These are phyloP conservation scores for Pelecanoides urinatrix DNA, from an alignment of 2,113 vertebrate genomes.

Conservation along the genomic window DNA sequence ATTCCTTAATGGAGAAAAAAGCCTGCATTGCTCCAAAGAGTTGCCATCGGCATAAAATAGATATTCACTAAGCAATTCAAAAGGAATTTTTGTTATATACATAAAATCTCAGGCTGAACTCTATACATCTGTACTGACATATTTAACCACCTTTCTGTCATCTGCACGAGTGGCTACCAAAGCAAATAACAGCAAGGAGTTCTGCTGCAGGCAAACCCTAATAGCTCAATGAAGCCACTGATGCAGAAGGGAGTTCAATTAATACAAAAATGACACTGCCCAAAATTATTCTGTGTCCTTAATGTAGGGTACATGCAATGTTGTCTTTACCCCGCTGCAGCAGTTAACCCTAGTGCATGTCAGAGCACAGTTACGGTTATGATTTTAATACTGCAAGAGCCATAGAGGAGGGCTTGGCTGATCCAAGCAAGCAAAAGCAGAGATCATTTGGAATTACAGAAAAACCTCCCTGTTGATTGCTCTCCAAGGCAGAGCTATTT, in stretches of 20 bases:
- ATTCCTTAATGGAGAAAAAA: not conserved
- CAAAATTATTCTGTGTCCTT: not conserved
- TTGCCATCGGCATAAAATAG: not conserved
- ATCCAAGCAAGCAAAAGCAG: not conserved
- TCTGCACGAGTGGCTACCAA: constrained; percentile 25
- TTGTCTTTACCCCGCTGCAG: not conserved
- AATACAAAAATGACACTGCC: constrained; percentile 37
- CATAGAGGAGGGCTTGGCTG: not conserved
- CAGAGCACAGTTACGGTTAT: not conserved
- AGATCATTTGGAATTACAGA: not conserved
- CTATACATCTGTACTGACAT: not conserved
- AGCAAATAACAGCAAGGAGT: constrained; percentile 11
- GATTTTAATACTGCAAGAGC: not conserved
- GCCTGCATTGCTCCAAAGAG: not conserved
- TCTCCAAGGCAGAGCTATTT: not conserved
- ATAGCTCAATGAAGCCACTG: not conserved
- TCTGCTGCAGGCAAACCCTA: constrained; percentile 18
- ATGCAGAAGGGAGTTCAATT: constrained; percentile 53
- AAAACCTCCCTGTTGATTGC: not conserved
- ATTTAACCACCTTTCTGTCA: not conserved
- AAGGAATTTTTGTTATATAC: not conserved
- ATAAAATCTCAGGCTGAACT: not conserved
- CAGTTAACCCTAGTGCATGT: not conserved
- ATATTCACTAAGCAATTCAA: not conserved
- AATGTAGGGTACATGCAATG: fast-evolving